A percentile compares a stretch with the other conserved stretches of the same genome.
Conservation (phyloP, 2,113 vertebrate genomes). For the Isichthys henryi region DNA sequence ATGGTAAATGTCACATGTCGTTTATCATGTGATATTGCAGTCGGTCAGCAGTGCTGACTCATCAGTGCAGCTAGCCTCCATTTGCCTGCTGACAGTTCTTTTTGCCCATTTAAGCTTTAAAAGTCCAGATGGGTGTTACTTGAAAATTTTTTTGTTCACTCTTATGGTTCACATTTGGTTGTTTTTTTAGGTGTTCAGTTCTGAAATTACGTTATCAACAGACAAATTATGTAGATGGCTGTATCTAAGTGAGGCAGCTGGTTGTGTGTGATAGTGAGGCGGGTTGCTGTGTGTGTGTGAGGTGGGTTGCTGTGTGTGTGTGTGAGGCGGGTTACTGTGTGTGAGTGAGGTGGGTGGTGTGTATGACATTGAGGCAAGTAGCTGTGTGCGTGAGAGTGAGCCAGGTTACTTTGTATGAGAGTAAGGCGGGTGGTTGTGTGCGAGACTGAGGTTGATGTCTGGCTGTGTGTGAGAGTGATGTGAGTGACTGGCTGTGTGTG, state of each 20-base stretch:
- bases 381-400: too few species aligned
- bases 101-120: neutral
- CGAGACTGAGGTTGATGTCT: too few species aligned
- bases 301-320: neutral
- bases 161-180: neutral
- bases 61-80: neutral
- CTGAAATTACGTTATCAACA: neutral
- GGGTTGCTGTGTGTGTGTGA: neutral
- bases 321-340: neutral
- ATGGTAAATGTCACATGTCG: neutral
- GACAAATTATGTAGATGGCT: neutral
- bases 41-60: neutral
- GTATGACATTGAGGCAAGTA: neutral
- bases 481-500: neutral
- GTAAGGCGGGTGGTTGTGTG: neutral
- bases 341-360: neutral
- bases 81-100: neutral
- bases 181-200: neutral
- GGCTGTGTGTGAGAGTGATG: neutral
- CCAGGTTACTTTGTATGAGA: too few species aligned
- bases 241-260: neutral
- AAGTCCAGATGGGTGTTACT: neutral
- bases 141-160: neutral
- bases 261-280: neutral
- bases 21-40: neutral